Percentiles rank a stretch among this genome's conserved stretches.
These are phyloP conservation scores for Speoplatyrhinus poulsoni DNA, from an alignment of 2,113 vertebrate genomes.

Conservation along the genomic window DNA sequence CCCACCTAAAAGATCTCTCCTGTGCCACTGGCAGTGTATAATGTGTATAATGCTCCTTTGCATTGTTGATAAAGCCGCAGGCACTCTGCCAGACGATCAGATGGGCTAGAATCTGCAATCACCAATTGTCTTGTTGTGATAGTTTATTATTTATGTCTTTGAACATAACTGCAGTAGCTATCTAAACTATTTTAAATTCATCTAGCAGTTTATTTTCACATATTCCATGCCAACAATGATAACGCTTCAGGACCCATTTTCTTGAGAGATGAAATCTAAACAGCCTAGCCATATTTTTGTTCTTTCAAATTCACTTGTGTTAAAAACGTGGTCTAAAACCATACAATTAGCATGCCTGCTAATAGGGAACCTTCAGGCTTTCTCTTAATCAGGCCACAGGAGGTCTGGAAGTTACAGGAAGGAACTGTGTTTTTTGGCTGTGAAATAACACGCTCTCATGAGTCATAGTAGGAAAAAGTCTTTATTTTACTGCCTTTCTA, in stretches of 20 bases:
- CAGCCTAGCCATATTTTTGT: constrained; percentile 8
- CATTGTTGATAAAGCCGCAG: too few relatives aligned
- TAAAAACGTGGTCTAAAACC: background rate
- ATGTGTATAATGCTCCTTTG: too few relatives aligned
- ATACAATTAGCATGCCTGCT: constrained; percentile 8
- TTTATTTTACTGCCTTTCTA: constrained; percentile 15
- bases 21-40: too few relatives aligned
- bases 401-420: constrained; percentile 5
- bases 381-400: constrained; percentile 18
- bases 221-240: constrained; percentile 11
- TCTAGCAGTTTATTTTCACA: constrained; percentile 5
- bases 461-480: constrained; percentile 25
- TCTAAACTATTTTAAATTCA: constrained; percentile 29
- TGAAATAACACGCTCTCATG: background rate
- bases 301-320: constrained; percentile 14
- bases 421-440: background rate
- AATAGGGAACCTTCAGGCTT: background rate
- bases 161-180: background rate
- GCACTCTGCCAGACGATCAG: too few relatives aligned
- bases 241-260: constrained; percentile 8
- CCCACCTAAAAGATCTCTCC: too few relatives aligned
- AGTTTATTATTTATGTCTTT: too few relatives aligned
- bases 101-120: too few relatives aligned
- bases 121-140: too few relatives aligned
- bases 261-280: constrained; percentile 21